These are phyloP conservation scores for Clarias magur DNA, from an alignment of 2,113 vertebrate species.

Conservation along the genomic window DNA sequence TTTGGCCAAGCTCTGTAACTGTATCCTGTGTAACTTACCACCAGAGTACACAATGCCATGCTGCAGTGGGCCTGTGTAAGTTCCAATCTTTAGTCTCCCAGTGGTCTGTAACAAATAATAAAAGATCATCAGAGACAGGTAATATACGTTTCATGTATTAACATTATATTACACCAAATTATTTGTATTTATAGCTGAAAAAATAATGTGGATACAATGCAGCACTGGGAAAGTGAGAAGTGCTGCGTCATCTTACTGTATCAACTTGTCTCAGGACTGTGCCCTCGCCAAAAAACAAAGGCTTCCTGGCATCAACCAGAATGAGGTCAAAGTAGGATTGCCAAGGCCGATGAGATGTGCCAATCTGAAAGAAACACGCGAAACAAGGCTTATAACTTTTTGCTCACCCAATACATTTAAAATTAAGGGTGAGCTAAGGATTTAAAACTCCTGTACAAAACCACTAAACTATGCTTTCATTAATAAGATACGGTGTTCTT, in stretches of 20 bases:
- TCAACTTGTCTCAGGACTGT: slow-evolving; percentile 95
- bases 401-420: not conserved
- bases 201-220: not conserved
- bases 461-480: not conserved
- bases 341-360: slow-evolving; percentile 86
- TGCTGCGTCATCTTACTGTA: slow-evolving; percentile 78
- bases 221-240: not conserved
- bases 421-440: not conserved
- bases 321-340: slow-evolving; percentile 98
- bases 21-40: slow-evolving; percentile 72
- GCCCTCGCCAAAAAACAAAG: slow-evolving; percentile 94
- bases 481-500: not conserved
- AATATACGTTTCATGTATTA: not conserved
- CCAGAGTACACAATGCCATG: slow-evolving; percentile 97
- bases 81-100: slow-evolving; percentile 94
- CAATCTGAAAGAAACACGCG: slow-evolving; percentile 61
- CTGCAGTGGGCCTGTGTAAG: slow-evolving; percentile 94
- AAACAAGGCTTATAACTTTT: not conserved
- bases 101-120: slow-evolving; percentile 77
- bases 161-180: not conserved
- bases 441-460: not conserved
- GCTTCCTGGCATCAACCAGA: slow-evolving; percentile 96
- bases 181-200: too few species aligned
- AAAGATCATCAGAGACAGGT: not conserved
- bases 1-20: not conserved